Evolutionary conservation across 2,888 invertebrate species (phyloP).

Genomic region (Heliconius cydno): DNA sequence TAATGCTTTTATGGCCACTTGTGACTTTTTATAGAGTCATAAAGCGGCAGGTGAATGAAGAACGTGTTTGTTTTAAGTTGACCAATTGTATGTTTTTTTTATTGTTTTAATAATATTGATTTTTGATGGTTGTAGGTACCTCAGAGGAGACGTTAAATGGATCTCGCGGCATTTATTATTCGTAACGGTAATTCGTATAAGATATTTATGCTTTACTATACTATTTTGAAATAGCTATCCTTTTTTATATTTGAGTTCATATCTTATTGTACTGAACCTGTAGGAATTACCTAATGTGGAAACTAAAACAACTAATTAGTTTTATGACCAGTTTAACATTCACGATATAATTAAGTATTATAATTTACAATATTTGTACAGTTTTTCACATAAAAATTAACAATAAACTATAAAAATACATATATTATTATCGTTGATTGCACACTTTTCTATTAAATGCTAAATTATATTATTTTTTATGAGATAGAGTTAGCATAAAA

Average conservation of each 20-base stretch:
- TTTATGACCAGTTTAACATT: neutral
- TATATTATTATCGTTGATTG: neutral
- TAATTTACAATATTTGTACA: neutral
- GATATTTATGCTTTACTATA: neutral
- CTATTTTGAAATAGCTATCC: neutral
- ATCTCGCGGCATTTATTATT: neutral
- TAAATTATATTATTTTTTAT: neutral
- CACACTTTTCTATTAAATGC: neutral
- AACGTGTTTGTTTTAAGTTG: conserved; percentile 74
- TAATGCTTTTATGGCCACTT: conserved; percentile 82
- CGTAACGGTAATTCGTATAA: neutral
- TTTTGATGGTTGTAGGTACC: neutral
- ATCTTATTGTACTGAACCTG: no score
- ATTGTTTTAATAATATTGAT: conserved; percentile 52
- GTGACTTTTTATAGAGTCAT: conserved; percentile 77
- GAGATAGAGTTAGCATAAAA: neutral
- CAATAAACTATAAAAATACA: neutral
- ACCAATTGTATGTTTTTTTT: conserved; percentile 68
- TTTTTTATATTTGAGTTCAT: neutral
- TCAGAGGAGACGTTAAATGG: neutral
- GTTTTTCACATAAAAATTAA: neutral
- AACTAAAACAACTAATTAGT: neutral
- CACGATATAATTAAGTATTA: neutral
- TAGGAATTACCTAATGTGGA: neutral
- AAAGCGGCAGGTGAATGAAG: conserved; percentile 75